Conservation (phyloP, 2,113 vertebrate genomes). For the Rutilus rutilus region DNA sequence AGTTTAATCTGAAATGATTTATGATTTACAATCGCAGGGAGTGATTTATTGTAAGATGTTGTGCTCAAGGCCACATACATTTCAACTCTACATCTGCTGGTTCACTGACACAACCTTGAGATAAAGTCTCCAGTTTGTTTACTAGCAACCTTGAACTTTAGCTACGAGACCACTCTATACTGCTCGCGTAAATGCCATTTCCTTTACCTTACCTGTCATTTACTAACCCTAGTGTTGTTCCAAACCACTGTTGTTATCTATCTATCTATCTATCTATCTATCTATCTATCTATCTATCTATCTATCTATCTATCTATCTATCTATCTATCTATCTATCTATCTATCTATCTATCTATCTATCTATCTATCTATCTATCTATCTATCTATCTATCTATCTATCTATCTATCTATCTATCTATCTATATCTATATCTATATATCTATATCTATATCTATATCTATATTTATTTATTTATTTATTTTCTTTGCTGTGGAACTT, state of each 20-base stretch:
- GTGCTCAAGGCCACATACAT: neutral
- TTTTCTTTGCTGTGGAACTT: no score
- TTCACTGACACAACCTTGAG: conserved; percentile 17
- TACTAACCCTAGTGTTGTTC: neutral
- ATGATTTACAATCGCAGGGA: neutral
- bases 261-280: neutral
- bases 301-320: no score
- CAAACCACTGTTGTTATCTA: neutral
- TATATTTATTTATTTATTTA: no score
- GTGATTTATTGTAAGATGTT: neutral
- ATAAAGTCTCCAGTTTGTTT: neutral
- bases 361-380: no score
- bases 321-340: no score
- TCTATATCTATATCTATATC: no score
- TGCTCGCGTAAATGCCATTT: neutral
- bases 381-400: no score
- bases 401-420: no score
- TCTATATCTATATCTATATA: no score
- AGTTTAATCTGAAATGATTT: neutral
- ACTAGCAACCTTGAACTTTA: neutral
- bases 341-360: no score
- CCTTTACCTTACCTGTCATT: neutral
- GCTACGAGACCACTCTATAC: neutral
- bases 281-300: no score
- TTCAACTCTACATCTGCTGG: conserved; percentile 13